These are phyloP conservation scores for Deilephila porcellus DNA, from an alignment of 2,888 invertebrate genomes.

Conservation along the genomic window DNA sequence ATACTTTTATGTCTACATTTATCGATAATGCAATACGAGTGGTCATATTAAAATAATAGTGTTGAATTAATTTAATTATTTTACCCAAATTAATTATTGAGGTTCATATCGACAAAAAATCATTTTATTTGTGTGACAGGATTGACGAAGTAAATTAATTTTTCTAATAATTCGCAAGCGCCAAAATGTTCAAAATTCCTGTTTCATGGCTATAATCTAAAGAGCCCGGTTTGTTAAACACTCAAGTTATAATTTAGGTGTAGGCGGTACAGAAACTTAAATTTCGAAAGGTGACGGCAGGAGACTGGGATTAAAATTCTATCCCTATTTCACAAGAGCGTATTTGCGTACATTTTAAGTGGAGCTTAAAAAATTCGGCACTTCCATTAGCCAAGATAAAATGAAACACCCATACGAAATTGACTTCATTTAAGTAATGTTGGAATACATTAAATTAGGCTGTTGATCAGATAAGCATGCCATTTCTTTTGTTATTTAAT, in stretches of 20 bases:
- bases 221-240: background rate
- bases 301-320: background rate
- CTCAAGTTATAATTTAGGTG: background rate
- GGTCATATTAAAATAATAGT: too few relatives aligned
- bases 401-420: background rate
- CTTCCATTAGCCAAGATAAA: background rate
- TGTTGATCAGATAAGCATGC: too few relatives aligned
- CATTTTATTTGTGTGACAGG: too few relatives aligned
- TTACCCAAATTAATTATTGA: too few relatives aligned
- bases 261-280: background rate
- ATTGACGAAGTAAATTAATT: background rate
- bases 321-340: background rate
- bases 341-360: slow-evolving; percentile 7
- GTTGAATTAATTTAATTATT: too few relatives aligned
- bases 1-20: too few relatives aligned
- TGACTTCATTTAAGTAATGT: background rate
- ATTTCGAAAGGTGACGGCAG: background rate
- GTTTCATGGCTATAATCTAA: background rate
- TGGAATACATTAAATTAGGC: too few relatives aligned
- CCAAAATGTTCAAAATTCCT: background rate
- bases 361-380: background rate
- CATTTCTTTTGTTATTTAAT: too few relatives aligned
- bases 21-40: too few relatives aligned
- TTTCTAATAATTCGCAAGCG: background rate
- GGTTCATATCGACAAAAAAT: too few relatives aligned